phyloP scores from a whole-genome alignment of 2,797 vertebrate genomes.

The Lacerta agilis region DNA sequence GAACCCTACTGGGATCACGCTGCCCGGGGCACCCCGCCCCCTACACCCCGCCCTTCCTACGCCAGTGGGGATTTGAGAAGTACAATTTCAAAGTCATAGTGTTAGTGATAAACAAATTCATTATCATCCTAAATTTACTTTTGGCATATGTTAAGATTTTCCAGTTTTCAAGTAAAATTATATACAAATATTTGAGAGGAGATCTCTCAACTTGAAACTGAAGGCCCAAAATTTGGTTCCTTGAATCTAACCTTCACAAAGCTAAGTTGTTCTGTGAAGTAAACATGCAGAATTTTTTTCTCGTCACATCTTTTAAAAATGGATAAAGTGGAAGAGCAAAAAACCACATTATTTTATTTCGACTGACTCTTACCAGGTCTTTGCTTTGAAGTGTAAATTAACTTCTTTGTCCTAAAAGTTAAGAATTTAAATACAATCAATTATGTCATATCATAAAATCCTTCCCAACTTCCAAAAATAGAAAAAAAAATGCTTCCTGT shows the following conservation, averaged over 20 bases:
- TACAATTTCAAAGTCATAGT: not conserved
- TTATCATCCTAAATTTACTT: not conserved
- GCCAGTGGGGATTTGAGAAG: not conserved
- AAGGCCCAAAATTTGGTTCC: not conserved
- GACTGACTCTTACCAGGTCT: constrained; percentile 78
- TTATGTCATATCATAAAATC: constrained; percentile 16
- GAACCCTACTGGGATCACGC: too few relatives aligned
- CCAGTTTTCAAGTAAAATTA: not conserved
- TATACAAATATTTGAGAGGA: not conserved
- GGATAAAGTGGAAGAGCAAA: constrained; percentile 1
- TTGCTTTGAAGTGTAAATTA: constrained; percentile 78
- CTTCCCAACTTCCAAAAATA: not conserved
- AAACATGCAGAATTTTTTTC: not conserved
- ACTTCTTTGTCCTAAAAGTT: constrained; percentile 78
- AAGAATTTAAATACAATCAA: constrained; percentile 35
- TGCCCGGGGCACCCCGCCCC: too few relatives aligned
- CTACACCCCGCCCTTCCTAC: too few relatives aligned
- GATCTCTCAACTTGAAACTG: not conserved
- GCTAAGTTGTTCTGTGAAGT: too few relatives aligned
- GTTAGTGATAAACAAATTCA: not conserved
- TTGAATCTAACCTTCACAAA: not conserved
- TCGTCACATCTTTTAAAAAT: not conserved
- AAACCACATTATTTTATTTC: not conserved
- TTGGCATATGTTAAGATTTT: not conserved
- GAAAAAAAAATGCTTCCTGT: not conserved